Conservation (phyloP, 1,140 invertebrate species). For the Danaus plexippus region DNA sequence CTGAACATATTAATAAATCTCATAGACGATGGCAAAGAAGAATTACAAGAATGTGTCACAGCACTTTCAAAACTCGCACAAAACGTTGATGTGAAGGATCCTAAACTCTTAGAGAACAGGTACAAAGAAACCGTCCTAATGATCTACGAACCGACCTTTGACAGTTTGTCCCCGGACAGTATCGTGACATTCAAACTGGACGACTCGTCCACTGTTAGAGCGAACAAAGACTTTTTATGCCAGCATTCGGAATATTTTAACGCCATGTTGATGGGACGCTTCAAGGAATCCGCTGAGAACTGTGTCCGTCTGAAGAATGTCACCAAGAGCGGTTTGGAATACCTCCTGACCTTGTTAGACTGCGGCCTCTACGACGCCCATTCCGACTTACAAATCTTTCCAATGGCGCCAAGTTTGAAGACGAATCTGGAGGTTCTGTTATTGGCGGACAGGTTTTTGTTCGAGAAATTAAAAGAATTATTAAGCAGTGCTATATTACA, state of each 20-base stretch:
- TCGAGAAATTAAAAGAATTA: slow-evolving; percentile 72
- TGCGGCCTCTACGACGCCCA: slow-evolving; percentile 64
- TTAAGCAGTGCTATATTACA: slow-evolving; percentile 72
- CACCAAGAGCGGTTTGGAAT: slow-evolving; percentile 71
- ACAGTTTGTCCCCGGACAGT: slow-evolving; percentile 49
- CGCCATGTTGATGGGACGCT: slow-evolving; percentile 77
- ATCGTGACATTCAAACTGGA: slow-evolving; percentile 76
- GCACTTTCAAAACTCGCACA: slow-evolving; percentile 61
- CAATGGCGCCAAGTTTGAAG: slow-evolving; percentile 66
- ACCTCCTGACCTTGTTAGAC: slow-evolving; percentile 70
- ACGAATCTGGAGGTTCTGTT: slow-evolving; percentile 77
- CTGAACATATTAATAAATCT: slow-evolving; percentile 52
- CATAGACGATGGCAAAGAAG: slow-evolving; percentile 50
- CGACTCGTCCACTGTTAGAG: slow-evolving; percentile 74
- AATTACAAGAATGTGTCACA: slow-evolving; percentile 55
- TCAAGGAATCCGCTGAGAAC: slow-evolving; percentile 76
- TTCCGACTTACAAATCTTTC: slow-evolving; percentile 49
- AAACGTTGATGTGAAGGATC: slow-evolving; percentile 68
- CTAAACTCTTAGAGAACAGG: slow-evolving; percentile 55
- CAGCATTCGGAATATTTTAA: slow-evolving; percentile 77
- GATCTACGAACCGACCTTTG: slow-evolving; percentile 53
- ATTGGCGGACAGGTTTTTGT: slow-evolving; percentile 76
- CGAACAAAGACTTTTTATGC: slow-evolving; percentile 74
- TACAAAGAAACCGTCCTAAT: slow-evolving; percentile 52
- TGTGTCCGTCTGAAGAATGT: slow-evolving; percentile 73